Percentiles rank a stretch among this genome's conserved stretches.
Conservation (phyloP, 2,888 invertebrate genomes). For the Caenorhabditis sp. region DNA sequence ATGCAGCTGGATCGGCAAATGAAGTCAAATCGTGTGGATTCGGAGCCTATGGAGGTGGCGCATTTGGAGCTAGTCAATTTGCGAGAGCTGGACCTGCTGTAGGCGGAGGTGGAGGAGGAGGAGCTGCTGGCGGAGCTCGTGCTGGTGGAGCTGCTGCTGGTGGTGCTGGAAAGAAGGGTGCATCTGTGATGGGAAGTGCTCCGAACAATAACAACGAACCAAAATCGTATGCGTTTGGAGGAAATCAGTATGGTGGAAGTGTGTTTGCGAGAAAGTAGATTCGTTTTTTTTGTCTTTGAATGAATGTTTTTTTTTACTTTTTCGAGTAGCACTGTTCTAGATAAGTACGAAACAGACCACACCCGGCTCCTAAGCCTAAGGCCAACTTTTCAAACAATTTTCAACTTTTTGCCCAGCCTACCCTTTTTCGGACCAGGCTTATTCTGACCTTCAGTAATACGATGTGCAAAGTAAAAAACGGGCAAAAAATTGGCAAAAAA, state of each 20-base stretch:
- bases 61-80: constrained; percentile 18
- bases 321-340: too few species aligned
- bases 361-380: too few species aligned
- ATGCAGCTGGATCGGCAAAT: not conserved
- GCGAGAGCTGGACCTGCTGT: constrained; percentile 5
- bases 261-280: constrained; percentile 8
- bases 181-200: not conserved
- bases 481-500: too few species aligned
- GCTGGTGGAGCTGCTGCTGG: constrained; percentile 10
- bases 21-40: constrained; percentile 33
- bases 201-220: constrained; percentile 8
- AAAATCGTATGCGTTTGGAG: constrained; percentile 30
- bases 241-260: constrained; percentile 13
- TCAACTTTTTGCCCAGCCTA: too few species aligned
- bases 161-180: not conserved
- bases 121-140: not conserved
- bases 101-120: constrained; percentile 8
- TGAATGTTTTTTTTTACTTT: not conserved
- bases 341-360: too few species aligned
- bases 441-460: too few species aligned
- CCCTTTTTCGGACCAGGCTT: too few species aligned
- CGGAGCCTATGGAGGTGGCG: constrained; percentile 7
- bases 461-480: too few species aligned
- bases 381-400: too few species aligned
- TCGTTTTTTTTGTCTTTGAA: not conserved